Percentiles rank a stretch among this genome's conserved stretches.
Evolutionary conservation across 1,140 invertebrate species (phyloP).

Genomic region (Drosophila ficusphila): DNA sequence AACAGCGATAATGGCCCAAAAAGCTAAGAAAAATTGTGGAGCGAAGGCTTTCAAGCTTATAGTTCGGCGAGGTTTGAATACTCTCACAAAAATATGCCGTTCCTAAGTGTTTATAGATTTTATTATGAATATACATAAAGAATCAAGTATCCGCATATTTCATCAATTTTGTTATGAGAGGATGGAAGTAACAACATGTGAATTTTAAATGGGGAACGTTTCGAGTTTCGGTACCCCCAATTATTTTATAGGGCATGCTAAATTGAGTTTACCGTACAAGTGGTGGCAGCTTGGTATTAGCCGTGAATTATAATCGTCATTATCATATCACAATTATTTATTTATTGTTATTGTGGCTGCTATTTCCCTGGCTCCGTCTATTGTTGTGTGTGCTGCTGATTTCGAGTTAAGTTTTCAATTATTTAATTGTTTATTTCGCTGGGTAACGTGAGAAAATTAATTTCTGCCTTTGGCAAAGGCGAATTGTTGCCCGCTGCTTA

Average conservation of each 20-base stretch:
- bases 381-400: slow-evolving; percentile 22
- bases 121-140: neutral
- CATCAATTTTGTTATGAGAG: no score
- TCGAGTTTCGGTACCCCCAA: no score
- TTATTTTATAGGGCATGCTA: slow-evolving; percentile 20
- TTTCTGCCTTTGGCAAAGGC: slow-evolving; percentile 13
- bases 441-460: slow-evolving; percentile 70
- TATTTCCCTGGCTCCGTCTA: slow-evolving; percentile 5
- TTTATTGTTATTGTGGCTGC: slow-evolving; percentile 39
- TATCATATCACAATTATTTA: slow-evolving; percentile 60
- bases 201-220: no score
- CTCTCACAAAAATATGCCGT: neutral
- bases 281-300: slow-evolving; percentile 59
- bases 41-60: neutral
- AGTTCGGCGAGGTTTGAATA: neutral
- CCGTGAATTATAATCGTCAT: slow-evolving; percentile 52
- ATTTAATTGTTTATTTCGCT: slow-evolving; percentile 62
- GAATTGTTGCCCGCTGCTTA: slow-evolving; percentile 1
- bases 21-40: slow-evolving; percentile 10
- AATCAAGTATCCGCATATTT: no score
- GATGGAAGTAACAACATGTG: no score
- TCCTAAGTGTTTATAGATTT: no score
- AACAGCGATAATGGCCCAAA: slow-evolving; percentile 45
- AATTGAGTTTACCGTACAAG: slow-evolving; percentile 39
- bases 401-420: slow-evolving; percentile 62